phyloP scores from a whole-genome alignment of 1,140 invertebrate genomes.

The Apis laboriosa region DNA sequence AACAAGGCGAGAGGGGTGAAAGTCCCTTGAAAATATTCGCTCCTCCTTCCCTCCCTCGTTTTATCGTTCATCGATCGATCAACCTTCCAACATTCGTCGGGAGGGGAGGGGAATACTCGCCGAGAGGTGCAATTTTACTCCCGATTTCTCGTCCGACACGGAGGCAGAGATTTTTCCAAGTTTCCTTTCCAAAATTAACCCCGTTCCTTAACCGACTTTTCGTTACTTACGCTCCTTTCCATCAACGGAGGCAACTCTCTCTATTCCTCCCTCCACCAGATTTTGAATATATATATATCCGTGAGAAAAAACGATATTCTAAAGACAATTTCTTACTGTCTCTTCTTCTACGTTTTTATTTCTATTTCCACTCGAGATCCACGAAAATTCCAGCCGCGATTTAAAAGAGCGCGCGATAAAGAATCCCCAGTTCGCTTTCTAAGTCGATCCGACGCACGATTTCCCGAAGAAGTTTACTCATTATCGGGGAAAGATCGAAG shows the following conservation, averaged over 20 bases:
- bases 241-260: no score
- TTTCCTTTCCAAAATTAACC: neutral
- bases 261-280: no score
- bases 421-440: no score
- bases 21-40: slow-evolving; percentile 9
- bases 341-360: no score
- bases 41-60: neutral
- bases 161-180: neutral
- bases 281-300: no score
- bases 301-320: no score
- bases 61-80: slow-evolving; percentile 27
- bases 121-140: neutral
- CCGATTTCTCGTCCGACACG: neutral
- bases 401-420: neutral
- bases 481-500: slow-evolving; percentile 32
- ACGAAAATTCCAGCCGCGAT: no score
- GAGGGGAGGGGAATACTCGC: neutral
- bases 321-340: no score
- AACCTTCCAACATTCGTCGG: neutral
- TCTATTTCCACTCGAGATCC: no score
- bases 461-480: slow-evolving; percentile 38
- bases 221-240: neutral
- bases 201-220: neutral
- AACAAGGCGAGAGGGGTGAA: neutral
- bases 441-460: neutral